Conservation (phyloP, 2,888 invertebrate species). For the Agapostemon virescens region DNA sequence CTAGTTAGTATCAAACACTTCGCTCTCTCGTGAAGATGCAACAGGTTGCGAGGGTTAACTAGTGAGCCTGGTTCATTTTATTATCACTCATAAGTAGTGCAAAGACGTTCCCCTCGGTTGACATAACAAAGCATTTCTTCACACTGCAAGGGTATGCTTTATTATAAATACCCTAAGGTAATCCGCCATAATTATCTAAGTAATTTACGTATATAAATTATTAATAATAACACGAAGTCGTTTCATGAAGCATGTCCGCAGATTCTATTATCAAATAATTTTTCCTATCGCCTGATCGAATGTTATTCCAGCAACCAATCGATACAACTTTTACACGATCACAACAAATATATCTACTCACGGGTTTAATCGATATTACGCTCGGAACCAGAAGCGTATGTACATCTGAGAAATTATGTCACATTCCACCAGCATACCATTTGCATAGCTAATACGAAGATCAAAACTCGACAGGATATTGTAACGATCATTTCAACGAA, state of each 20-base stretch:
- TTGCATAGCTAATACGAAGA: neutral
- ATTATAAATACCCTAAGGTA: neutral
- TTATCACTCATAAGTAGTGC: neutral
- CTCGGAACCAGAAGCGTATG: neutral
- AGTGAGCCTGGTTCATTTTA: neutral
- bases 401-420: neutral
- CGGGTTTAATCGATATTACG: neutral
- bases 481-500: neutral
- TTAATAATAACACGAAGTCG: slow-evolving; percentile 33
- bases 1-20: neutral
- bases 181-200: too few species aligned
- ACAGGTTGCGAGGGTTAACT: neutral
- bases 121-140: neutral
- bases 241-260: neutral
- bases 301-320: neutral
- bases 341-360: neutral
- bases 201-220: slow-evolving; percentile 15
- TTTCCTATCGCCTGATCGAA: neutral
- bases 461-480: neutral
- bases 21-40: neutral
- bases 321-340: neutral
- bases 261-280: neutral
- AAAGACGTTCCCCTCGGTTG: neutral
- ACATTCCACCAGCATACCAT: neutral
- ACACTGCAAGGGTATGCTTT: slow-evolving; percentile 9